A percentile compares a stretch with the other conserved stretches of the same genome.
Conservation (phyloP, 2,113 vertebrate genomes). For the Chionis minor region DNA sequence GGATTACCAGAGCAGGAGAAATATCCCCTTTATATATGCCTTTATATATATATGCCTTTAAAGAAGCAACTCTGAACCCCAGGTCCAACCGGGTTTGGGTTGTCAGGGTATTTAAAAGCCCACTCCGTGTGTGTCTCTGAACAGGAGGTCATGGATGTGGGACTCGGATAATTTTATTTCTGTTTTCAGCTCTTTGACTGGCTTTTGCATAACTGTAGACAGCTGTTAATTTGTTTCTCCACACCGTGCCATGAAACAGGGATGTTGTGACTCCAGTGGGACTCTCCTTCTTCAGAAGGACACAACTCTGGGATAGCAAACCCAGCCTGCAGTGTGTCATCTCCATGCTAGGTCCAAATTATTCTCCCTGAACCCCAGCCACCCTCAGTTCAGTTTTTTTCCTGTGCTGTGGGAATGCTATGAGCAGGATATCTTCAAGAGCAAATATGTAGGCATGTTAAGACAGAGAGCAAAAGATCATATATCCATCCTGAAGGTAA, state of each 20-base stretch:
- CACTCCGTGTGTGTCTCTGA: neutral
- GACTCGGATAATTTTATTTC: neutral
- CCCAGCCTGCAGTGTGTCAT: neutral
- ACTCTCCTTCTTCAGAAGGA: rapidly evolving
- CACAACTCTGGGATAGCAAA: neutral
- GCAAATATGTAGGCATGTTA: neutral
- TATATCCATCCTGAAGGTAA: neutral
- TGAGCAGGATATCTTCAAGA: neutral
- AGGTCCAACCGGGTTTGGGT: rapidly evolving
- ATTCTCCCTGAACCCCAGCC: neutral
- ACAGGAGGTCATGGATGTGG: neutral
- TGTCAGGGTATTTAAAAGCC: neutral
- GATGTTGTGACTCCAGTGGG: neutral
- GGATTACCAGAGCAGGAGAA: rapidly evolving
- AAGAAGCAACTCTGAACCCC: neutral
- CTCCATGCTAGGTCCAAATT: neutral
- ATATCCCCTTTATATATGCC: neutral
- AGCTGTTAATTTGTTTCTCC: neutral
- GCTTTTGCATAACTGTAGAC: neutral
- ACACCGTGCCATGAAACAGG: rapidly evolving
- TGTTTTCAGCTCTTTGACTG: neutral
- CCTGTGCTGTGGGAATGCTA: neutral
- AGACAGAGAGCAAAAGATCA: neutral
- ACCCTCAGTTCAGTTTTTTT: neutral
- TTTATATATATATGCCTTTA: neutral